Base-by-base conservation (phyloP, 2,113 vertebrate genomes). In the Actenoides lindsayi region DNA sequence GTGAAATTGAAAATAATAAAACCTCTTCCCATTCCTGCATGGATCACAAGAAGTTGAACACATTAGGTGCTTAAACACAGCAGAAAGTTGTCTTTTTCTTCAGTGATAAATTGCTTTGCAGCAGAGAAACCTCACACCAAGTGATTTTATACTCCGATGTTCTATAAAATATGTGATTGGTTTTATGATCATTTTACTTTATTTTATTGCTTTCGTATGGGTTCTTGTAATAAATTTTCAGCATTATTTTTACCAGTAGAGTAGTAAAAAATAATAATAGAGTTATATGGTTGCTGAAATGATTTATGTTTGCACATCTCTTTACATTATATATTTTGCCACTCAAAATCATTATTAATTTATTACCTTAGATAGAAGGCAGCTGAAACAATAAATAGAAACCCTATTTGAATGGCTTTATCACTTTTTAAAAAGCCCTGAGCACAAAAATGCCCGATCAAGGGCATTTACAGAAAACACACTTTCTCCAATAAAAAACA, bases 81-180 rank as follows among this genome's bases (percentile, higher is more conserved):
- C 31, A 83, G 73, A 83, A 97, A 95, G 89, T 96, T 97, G 85
- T 95, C 89, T 97, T 94, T 62, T 96, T 95, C 90, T 95, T 94
- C 96, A 95, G 65, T 96, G 92, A 97, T 86, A 90, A 90, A 97
- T 97, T 96, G 83, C 79, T 89, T 95, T 78, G 78, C 76, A 86
- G 94, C 78, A 89, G 64, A 92, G 84, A 95, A 97, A 65, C 76
- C 93, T 97, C 83, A 95, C 68, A 87, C 65, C 91, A 96, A 77
- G 74, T 94, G 91, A 94, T 96, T 97, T 97, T 97, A 95, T 94
- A 69, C 31, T 91, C 37, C 88, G 93, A 16, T 97, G 97, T 98
- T 96, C 93, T 96, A 77, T 97, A 97, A 98, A 98, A 97, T 93
- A 97, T 95, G 87, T 93, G 95, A 96, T 96, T 97, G 79, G 37